These are phyloP conservation scores for Austrofundulus limnaeus DNA, from an alignment of 2,113 vertebrate species.

Conservation along the genomic window DNA sequence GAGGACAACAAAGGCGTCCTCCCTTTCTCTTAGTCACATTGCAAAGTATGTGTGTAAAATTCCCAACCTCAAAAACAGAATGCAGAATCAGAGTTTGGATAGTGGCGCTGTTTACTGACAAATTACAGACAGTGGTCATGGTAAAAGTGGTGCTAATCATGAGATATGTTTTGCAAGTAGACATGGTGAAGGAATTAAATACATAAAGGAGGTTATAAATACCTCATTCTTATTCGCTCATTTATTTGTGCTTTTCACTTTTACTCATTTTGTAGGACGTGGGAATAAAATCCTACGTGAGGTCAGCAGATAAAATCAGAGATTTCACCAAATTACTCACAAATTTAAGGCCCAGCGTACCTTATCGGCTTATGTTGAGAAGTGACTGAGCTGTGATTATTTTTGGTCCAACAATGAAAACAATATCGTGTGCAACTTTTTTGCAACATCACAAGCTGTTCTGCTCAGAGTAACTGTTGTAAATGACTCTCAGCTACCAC, in stretches of 20 bases:
- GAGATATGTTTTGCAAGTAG: constrained; percentile 11
- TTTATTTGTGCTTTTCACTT: background rate
- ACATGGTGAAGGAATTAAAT: constrained; percentile 25
- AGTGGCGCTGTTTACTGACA: constrained; percentile 36
- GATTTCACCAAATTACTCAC: no score
- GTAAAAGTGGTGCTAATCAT: constrained; percentile 10
- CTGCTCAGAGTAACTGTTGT: no score
- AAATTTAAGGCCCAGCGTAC: no score
- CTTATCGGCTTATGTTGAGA: no score
- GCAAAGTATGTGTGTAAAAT: constrained; percentile 52
- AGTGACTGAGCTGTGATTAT: no score
- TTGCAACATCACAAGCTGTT: no score
- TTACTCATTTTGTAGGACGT: background rate
- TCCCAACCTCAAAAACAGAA: constrained; percentile 51
- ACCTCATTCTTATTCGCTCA: constrained; percentile 6
- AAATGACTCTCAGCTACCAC: no score
- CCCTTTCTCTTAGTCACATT: constrained; percentile 38
- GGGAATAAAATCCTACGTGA: no score
- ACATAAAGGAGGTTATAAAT: constrained; percentile 8
- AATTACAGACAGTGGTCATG: constrained; percentile 41
- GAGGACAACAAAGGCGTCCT: constrained; percentile 56
- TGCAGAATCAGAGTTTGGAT: constrained; percentile 37
- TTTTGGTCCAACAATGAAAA: no score
- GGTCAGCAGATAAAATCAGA: no score
- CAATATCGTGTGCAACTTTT: no score